Conservation (phyloP, 1,140 invertebrate species). For the Listronotus oregonensis region DNA sequence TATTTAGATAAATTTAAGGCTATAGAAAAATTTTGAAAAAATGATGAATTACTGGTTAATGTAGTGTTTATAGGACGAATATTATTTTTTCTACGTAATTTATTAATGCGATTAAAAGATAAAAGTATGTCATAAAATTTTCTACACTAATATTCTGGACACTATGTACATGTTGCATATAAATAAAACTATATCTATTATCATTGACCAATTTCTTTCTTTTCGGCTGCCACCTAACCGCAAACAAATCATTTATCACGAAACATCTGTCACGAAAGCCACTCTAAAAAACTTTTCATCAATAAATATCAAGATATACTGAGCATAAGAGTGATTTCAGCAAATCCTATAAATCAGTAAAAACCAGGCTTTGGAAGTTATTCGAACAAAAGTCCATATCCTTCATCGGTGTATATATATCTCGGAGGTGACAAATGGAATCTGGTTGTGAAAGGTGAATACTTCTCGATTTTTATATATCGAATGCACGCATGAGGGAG, state of each 20-base stretch:
- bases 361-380: constrained; percentile 23
- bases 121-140: too few species aligned
- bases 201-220: too few species aligned
- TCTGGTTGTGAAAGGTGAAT: constrained; percentile 56
- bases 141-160: too few species aligned
- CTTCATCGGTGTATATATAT: constrained; percentile 32
- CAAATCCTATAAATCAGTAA: constrained; percentile 35
- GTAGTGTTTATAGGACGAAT: too few species aligned
- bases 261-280: constrained; percentile 12
- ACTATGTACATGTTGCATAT: too few species aligned
- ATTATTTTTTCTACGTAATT: too few species aligned
- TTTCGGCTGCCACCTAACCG: constrained; percentile 2
- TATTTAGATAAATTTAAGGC: too few species aligned
- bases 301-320: constrained; percentile 22
- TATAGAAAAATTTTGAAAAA: too few species aligned
- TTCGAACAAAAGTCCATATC: constrained; percentile 37
- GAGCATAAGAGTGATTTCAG: constrained; percentile 22
- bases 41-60: too few species aligned
- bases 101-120: too few species aligned
- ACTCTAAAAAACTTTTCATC: constrained; percentile 14
- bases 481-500: constrained; percentile 36
- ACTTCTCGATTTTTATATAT: constrained; percentile 54
- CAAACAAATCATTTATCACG: constrained; percentile 23
- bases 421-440: constrained; percentile 53
- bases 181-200: too few species aligned